Conservation (phyloP, 2,888 invertebrate genomes). For the Rhingia campestris region DNA sequence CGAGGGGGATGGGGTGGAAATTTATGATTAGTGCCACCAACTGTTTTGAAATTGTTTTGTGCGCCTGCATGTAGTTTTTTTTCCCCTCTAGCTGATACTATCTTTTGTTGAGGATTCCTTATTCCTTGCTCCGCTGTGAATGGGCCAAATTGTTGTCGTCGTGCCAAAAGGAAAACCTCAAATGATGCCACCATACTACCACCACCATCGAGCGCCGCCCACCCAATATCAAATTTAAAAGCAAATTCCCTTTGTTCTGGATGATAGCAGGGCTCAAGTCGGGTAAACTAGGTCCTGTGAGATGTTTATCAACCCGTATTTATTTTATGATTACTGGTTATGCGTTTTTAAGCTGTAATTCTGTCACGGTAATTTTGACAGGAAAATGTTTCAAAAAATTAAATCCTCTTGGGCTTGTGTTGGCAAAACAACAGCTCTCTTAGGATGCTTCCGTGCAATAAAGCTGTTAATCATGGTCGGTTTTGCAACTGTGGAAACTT, state of each 20-base stretch:
- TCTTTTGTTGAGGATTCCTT: constrained; percentile 19
- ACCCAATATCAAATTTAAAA: constrained; percentile 52
- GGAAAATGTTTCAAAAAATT: constrained; percentile 18
- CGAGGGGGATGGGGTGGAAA: constrained; percentile 36
- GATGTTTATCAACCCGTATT: constrained; percentile 71
- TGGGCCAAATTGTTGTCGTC: constrained; percentile 37
- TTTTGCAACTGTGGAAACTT: neutral
- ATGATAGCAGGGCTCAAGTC: neutral
- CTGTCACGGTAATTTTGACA: constrained; percentile 54
- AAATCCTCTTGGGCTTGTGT: constrained; percentile 24
- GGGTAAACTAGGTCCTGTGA: constrained; percentile 27
- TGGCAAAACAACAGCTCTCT: constrained; percentile 12
- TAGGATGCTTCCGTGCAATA: constrained; percentile 37
- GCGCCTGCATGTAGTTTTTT: constrained; percentile 13
- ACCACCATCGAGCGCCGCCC: constrained; percentile 1
- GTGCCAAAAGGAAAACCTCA: constrained; percentile 58
- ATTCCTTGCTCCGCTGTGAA: neutral
- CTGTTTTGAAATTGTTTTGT: constrained; percentile 52
- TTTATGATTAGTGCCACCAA: constrained; percentile 53
- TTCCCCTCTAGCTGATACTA: constrained; percentile 19
- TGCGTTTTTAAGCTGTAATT: constrained; percentile 71
- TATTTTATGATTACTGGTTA: constrained; percentile 73
- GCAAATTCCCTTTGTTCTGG: constrained; percentile 14
- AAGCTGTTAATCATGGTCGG: constrained; percentile 31
- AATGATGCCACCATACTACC: constrained; percentile 9